These are phyloP conservation scores for Silurus lanzhouensis DNA, from an alignment of 2,797 vertebrate species.

Conservation along the genomic window DNA sequence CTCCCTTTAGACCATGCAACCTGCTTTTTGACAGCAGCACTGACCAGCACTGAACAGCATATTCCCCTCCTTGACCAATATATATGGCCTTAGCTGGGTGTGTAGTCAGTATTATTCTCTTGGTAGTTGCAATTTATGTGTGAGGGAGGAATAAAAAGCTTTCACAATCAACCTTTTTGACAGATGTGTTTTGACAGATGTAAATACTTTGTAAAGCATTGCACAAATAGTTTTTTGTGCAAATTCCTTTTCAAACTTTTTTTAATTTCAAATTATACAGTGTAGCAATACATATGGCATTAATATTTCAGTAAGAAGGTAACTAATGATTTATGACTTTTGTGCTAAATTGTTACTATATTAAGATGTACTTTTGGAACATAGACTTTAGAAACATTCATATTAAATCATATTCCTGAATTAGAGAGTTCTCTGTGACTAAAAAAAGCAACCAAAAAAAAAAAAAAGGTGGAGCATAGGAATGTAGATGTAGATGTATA, in stretches of 20 bases:
- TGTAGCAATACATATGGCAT: constrained; percentile 2
- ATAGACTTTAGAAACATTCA: constrained; percentile 3
- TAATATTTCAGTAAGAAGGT: background rate
- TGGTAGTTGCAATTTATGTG: background rate
- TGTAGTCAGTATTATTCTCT: background rate
- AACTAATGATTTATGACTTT: constrained; percentile 3
- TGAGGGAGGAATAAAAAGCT: background rate
- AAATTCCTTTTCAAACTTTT: background rate
- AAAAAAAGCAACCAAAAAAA: constrained; percentile 21
- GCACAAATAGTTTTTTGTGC: background rate
- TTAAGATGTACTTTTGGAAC: constrained; percentile 7
- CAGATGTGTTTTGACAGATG: background rate
- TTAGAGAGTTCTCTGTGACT: constrained; percentile 20
- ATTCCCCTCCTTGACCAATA: background rate
- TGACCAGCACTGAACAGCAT: background rate
- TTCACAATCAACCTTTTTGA: background rate
- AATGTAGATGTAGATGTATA: constrained; percentile 43
- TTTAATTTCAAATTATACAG: background rate
- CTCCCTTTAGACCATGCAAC: background rate
- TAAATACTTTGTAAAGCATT: background rate
- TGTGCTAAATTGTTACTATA: background rate
- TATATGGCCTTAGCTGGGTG: background rate
- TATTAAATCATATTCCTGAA: constrained; percentile 37
- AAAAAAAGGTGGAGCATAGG: constrained; percentile 2
- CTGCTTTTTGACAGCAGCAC: background rate